Evolutionary conservation across 2,113 vertebrate species (phyloP).

Genomic region (Mustelus asterias): DNA sequence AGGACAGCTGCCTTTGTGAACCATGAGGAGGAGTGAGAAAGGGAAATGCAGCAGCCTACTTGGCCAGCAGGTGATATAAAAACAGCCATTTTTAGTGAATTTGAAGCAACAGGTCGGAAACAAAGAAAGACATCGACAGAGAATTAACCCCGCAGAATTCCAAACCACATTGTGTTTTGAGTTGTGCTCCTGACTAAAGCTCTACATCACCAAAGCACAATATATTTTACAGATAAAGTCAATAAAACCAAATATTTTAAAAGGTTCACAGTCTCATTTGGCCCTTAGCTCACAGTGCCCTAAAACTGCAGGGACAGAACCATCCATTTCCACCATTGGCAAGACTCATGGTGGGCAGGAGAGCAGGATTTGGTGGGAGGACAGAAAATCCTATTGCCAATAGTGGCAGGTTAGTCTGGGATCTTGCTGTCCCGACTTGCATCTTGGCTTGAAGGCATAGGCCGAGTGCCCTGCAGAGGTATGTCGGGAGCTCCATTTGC

Average conservation of each 20-base stretch:
- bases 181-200: neutral
- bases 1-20: neutral
- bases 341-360: no score
- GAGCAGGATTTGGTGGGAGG: no score
- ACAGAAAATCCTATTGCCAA: no score
- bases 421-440: no score
- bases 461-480: no score
- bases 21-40: no score
- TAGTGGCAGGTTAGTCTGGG: no score
- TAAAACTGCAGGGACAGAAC: neutral
- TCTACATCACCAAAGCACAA: neutral
- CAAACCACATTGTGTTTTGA: neutral
- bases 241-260: no score
- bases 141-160: neutral
- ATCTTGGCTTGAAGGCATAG: no score
- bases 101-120: neutral
- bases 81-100: neutral
- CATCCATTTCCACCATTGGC: no score
- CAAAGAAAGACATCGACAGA: neutral
- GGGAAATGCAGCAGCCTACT: neutral
- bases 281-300: neutral
- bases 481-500: no score
- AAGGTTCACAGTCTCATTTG: neutral
- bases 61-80: neutral
- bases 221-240: no score